Percentiles rank a stretch among this genome's conserved stretches.
phyloP scores from a whole-genome alignment of 2,888 invertebrate species.

The Pollenia labialis region DNA sequence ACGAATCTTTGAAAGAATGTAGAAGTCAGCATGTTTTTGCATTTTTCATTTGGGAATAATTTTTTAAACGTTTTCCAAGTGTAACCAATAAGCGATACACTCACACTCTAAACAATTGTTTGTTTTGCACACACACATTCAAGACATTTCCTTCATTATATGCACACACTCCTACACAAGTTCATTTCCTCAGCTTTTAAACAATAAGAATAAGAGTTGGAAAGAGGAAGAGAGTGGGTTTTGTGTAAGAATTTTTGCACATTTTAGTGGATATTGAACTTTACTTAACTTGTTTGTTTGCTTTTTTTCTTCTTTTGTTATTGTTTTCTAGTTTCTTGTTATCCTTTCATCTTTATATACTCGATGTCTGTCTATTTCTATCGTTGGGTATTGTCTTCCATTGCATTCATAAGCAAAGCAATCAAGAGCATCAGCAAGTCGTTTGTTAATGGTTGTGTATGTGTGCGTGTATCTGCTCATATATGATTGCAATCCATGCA shows the following conservation, averaged over 20 bases:
- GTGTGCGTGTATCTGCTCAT: constrained; percentile 1
- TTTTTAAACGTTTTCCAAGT: constrained; percentile 72
- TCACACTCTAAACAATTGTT: constrained; percentile 71
- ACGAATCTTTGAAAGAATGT: constrained; percentile 20
- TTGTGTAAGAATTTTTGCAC: constrained; percentile 11
- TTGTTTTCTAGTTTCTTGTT: constrained; percentile 62
- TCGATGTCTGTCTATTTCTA: constrained; percentile 32
- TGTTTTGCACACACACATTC: constrained; percentile 39
- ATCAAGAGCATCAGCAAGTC: constrained; percentile 68
- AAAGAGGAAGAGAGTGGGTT: background rate
- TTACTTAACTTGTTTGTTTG: constrained; percentile 62
- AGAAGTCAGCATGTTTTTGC: background rate
- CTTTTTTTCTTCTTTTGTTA: constrained; percentile 33
- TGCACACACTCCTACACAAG: constrained; percentile 14
- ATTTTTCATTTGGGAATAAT: constrained; percentile 69
- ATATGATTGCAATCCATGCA: constrained; percentile 31
- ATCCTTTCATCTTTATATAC: constrained; percentile 64
- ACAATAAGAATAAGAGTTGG: background rate
- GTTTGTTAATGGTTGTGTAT: constrained; percentile 32
- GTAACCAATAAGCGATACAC: constrained; percentile 72
- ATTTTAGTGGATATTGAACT: constrained; percentile 70
- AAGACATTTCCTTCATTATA: constrained; percentile 30
- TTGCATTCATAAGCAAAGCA: constrained; percentile 68
- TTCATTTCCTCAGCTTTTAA: constrained; percentile 20
- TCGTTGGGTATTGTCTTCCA: constrained; percentile 63